Percentiles rank a stretch among this genome's conserved stretches.
These are phyloP conservation scores for Anhinga rufa DNA, from an alignment of 2,113 vertebrate genomes.

Conservation along the genomic window DNA sequence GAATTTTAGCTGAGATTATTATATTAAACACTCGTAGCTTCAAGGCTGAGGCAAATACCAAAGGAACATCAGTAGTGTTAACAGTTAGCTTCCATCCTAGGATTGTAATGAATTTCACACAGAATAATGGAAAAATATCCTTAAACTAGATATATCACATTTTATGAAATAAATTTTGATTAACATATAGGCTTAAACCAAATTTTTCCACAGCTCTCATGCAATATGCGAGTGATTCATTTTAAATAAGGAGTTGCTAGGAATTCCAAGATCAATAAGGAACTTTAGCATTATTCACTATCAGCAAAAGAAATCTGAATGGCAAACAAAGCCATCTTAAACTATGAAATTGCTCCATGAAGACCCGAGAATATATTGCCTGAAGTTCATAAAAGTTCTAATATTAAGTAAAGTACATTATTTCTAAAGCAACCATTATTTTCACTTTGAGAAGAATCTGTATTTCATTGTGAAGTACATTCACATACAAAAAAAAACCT, in stretches of 20 bases:
- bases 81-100: background rate
- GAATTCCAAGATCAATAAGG: background rate
- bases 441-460: background rate
- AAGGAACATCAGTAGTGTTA: background rate
- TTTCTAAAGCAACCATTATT: conserved; percentile 8
- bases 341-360: background rate
- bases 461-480: conserved; percentile 5
- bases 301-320: background rate
- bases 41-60: background rate
- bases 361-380: background rate
- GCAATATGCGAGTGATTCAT: background rate
- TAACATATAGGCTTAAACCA: background rate
- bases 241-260: background rate
- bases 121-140: background rate
- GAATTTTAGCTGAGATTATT: background rate
- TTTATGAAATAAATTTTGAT: background rate
- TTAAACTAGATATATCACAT: background rate
- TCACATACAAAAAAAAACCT: background rate
- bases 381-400: background rate
- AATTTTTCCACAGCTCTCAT: background rate
- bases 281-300: background rate
- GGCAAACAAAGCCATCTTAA: background rate
- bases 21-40: background rate
- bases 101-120: background rate
- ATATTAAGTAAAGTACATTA: background rate